phyloP scores from a whole-genome alignment of 1,140 invertebrate species.

The Aphidius ervi region DNA sequence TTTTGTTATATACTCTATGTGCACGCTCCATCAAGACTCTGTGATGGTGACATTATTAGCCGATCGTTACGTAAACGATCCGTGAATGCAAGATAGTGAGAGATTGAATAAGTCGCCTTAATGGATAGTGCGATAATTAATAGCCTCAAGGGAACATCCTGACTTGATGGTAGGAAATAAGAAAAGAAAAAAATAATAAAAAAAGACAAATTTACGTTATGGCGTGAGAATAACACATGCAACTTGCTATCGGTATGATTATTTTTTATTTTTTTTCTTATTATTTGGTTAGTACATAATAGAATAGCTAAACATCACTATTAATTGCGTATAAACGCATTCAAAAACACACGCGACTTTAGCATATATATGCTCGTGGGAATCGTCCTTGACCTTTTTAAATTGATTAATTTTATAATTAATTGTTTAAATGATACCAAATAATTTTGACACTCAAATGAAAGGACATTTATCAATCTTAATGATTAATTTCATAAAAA shows the following conservation, averaged over 20 bases:
- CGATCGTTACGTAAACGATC: constrained; percentile 35
- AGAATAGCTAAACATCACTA: background rate
- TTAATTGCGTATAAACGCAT: constrained; percentile 9
- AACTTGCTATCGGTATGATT: background rate
- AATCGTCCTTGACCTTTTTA: constrained; percentile 19
- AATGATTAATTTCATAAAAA: no score
- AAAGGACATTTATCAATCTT: background rate
- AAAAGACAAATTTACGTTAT: background rate
- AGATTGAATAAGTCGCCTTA: constrained; percentile 10
- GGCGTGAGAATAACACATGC: constrained; percentile 13
- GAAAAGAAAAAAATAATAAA: background rate
- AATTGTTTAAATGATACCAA: background rate
- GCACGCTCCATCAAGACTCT: constrained; percentile 6
- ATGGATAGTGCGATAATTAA: constrained; percentile 35
- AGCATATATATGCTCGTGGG: constrained; percentile 16
- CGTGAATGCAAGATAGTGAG: constrained; percentile 35
- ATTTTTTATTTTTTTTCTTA: background rate
- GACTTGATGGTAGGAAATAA: background rate
- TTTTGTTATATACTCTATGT: background rate
- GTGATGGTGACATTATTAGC: constrained; percentile 30
- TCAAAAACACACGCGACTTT: constrained; percentile 16
- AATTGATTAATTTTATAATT: constrained; percentile 8
- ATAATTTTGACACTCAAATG: background rate
- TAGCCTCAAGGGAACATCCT: constrained; percentile 23
- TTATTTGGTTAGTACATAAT: constrained; percentile 10